phyloP scores from a whole-genome alignment of 2,797 vertebrate genomes.

The Agapornis canus region DNA sequence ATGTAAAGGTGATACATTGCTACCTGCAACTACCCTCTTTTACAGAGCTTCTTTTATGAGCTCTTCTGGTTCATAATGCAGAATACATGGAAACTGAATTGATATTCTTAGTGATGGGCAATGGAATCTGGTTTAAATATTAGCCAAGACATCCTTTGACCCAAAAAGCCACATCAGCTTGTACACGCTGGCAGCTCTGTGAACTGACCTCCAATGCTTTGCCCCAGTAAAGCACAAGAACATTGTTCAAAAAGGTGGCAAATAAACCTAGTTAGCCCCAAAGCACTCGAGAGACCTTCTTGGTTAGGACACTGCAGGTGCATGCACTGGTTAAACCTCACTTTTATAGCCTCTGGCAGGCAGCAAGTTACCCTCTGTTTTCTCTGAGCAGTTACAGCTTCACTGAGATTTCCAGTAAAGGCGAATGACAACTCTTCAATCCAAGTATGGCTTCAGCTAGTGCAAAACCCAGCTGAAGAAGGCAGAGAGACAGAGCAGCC shows the following conservation, averaged over 20 bases:
- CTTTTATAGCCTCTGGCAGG: neutral
- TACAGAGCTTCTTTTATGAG: neutral
- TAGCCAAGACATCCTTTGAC: neutral
- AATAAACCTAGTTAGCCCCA: neutral
- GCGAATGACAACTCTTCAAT: neutral
- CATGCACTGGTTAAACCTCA: neutral
- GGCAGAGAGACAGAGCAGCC: neutral
- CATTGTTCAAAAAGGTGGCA: neutral
- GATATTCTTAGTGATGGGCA: neutral
- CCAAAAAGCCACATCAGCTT: neutral
- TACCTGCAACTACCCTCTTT: neutral
- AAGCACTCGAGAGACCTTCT: neutral
- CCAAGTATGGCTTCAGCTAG: neutral
- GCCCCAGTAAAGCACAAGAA: neutral
- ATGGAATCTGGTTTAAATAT: neutral
- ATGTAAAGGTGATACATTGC: neutral
- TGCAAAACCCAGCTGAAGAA: neutral
- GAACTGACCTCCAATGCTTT: neutral
- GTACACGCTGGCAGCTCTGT: neutral
- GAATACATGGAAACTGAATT: neutral
- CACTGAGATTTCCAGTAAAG: neutral
- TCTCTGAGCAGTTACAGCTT: neutral
- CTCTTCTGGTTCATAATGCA: neutral
- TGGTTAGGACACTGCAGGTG: neutral
- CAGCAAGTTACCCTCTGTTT: neutral